Evolutionary conservation across 2,888 invertebrate species (phyloP), one percentile per base, ranked within the genome.

Genomic region (Morinoia aosen): DNA sequence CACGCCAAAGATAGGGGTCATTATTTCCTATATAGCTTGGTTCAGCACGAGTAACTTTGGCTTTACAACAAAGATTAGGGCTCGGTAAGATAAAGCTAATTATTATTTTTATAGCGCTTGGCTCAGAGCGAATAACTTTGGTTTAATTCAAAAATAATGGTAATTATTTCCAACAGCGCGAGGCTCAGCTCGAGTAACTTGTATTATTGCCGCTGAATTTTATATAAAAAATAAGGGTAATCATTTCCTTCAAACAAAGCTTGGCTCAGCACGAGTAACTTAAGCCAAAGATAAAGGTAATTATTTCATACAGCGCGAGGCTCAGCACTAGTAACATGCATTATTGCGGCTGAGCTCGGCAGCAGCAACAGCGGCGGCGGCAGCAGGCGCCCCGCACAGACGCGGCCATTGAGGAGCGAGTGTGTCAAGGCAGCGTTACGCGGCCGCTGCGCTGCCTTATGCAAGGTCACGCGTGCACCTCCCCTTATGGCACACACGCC

Each of bases 361-460:
- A n/a, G n/a, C n/a, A n/a, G n/a, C n/a, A n/a, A n/a, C n/a, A n/a
- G 48, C 48, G 5, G 48, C 48, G 5, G 76, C 76, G 25, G 76
- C 33, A 76, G 33, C 25, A 19, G 76, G 33, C 76, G 8, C 76
- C 76, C 33, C 76, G 76, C 76, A 33, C 76, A 76, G 8, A 76
- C 8, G 76, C 76, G 19, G 25, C 76, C 33, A 19, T 33, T 33
- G 33, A 76, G 25, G 33, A 33, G 76, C 76, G 76, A 76, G 76
- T 76, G 76, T 76, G 76, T 76, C 76, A 76, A 76, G 76, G 76
- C 25, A 76, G 76, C 76, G 76, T 76, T 76, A 76, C 76, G 76
- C 76, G 25, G 76, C 76, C 25, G 8, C 25, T 76, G 25, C 25
- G 76, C 8, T 10, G 8, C 76, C 19, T 33, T 33, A 76, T 76